Evolutionary conservation across 1,140 invertebrate genomes (phyloP).

Genomic region (Drosophila teissieri): DNA sequence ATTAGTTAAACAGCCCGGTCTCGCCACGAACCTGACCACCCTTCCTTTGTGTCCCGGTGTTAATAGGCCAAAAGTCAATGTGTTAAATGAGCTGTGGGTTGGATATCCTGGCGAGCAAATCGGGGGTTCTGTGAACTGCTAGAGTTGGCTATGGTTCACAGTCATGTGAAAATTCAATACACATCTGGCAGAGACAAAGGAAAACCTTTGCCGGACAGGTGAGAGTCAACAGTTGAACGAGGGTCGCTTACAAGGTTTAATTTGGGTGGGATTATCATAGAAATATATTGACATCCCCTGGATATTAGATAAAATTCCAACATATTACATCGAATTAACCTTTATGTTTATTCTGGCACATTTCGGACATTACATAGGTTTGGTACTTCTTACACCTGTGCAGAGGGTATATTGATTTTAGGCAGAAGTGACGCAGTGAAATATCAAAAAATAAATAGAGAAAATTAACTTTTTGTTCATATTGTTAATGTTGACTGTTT

Average conservation of each 20-base stretch:
- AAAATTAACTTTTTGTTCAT: no score
- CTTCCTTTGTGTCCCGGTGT: slow-evolving; percentile 29
- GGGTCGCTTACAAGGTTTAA: slow-evolving; percentile 10
- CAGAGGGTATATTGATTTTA: no score
- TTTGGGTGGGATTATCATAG: not conserved
- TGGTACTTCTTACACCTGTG: no score
- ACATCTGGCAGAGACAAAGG: slow-evolving; percentile 38
- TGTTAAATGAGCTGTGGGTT: slow-evolving; percentile 54
- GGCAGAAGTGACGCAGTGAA: no score
- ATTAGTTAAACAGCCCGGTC: slow-evolving; percentile 64
- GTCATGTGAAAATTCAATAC: slow-evolving; percentile 68
- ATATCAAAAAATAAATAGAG: no score
- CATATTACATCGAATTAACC: no score
- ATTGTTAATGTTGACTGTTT: no score
- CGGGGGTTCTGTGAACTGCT: slow-evolving; percentile 9
- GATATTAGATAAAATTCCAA: no score
- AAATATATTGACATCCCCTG: no score
- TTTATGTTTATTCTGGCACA: no score
- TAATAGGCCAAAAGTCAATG: slow-evolving; percentile 67
- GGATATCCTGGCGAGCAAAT: not conserved
- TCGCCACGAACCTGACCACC: slow-evolving; percentile 1
- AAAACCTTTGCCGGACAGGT: slow-evolving; percentile 18
- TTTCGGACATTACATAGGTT: no score
- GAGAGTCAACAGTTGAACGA: slow-evolving; percentile 61
- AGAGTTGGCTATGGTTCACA: slow-evolving; percentile 25